phyloP scores from a whole-genome alignment of 2,113 vertebrate genomes.

The Tupaia tana region DNA sequence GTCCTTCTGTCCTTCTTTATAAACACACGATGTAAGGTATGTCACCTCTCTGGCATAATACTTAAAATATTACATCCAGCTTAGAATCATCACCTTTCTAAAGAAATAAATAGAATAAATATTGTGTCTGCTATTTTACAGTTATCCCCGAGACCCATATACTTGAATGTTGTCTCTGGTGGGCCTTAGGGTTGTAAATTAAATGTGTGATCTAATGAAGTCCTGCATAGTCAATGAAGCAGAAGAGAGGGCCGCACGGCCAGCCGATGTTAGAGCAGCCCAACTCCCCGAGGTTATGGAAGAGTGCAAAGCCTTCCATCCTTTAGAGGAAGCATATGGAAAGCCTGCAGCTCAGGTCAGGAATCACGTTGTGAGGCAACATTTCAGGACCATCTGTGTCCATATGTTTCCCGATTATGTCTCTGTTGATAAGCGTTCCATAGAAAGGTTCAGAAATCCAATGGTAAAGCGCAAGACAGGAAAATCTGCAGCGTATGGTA shows the following conservation, averaged over 20 bases:
- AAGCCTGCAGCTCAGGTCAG: slow-evolving; percentile 6
- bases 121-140: neutral
- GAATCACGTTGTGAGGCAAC: neutral
- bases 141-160: neutral
- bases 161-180: neutral
- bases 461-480: neutral
- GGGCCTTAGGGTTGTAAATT: neutral
- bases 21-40: neutral
- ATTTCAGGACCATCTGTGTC: slow-evolving; percentile 49
- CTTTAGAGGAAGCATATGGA: slow-evolving; percentile 32
- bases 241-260: fast-evolving
- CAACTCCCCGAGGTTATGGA: fast-evolving
- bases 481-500: neutral
- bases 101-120: neutral
- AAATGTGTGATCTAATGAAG: neutral
- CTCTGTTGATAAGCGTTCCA: neutral
- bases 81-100: neutral
- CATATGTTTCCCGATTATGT: slow-evolving; percentile 22
- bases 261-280: neutral
- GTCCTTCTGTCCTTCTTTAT: neutral
- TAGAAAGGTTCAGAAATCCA: neutral
- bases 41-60: neutral
- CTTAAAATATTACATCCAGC: neutral
- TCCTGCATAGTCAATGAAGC: fast-evolving
- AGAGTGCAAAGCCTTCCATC: neutral